A percentile compares a stretch with the other conserved stretches of the same genome.
Evolutionary conservation across 2,888 invertebrate genomes (phyloP).

Genomic region (Tiliacea citrago): DNA sequence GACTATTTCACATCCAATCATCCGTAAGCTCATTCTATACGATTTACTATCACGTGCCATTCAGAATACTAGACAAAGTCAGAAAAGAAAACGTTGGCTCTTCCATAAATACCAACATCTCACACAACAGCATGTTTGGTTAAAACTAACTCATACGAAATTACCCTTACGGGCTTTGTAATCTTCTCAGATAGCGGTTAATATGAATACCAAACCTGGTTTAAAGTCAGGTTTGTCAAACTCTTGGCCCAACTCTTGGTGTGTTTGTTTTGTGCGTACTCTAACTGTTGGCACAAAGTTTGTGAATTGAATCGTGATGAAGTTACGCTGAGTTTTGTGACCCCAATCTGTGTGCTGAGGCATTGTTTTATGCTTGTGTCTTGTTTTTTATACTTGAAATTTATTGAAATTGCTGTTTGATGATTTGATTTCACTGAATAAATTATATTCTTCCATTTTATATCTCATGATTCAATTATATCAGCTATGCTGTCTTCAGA

Average conservation of each 20-base stretch:
- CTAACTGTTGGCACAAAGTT: conserved; percentile 65
- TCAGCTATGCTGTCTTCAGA: background rate
- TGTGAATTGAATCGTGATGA: conserved; percentile 72
- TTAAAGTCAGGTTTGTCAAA: conserved; percentile 77
- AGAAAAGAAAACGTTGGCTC: conserved; percentile 32
- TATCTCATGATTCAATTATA: background rate
- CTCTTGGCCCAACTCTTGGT: conserved; percentile 69
- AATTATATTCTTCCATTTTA: background rate
- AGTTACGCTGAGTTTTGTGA: conserved; percentile 69
- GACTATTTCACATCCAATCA: background rate
- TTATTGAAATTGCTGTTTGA: conserved; percentile 12
- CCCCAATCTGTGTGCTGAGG: conserved; percentile 65
- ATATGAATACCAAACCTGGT: conserved; percentile 76
- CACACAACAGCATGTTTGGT: conserved; percentile 64
- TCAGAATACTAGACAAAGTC: background rate
- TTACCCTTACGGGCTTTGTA: conserved; percentile 78
- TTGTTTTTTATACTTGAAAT: conserved; percentile 18
- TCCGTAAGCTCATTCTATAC: too few relatives aligned
- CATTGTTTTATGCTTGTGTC: conserved; percentile 50
- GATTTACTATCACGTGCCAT: background rate
- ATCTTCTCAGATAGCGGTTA: conserved; percentile 79
- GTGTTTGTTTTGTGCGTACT: conserved; percentile 72
- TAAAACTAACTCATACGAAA: conserved; percentile 79
- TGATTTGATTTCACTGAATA: background rate
- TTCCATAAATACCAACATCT: conserved; percentile 64